Base-by-base conservation (phyloP, 2,888 invertebrate genomes). In the Lathronympha strigana region DNA sequence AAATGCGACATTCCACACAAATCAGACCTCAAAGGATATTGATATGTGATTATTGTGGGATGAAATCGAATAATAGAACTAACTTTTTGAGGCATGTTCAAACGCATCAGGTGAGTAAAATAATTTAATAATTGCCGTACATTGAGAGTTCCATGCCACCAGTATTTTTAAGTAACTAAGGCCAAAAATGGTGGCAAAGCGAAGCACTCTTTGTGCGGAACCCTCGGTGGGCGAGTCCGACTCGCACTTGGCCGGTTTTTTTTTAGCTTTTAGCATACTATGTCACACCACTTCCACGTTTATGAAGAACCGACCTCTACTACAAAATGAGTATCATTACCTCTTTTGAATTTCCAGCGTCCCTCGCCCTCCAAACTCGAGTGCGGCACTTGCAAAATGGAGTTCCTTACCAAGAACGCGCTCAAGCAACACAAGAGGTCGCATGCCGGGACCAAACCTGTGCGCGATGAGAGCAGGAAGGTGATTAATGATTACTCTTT, bases 31-130 rank as follows among this genome's bases (percentile, higher is more conserved):
- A 68, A 40, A 73, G 61, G 11, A 4, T 64, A 2, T 68, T 64
- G 53, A 67, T 82, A 6, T 89, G 87, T 68, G 76, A 74, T 43
- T 49, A 71, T 33, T 88, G 89, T 69, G 87, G 83, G 0, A 74
- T 67, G 47, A 6, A 36, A 1, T 78, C 57, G 43, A 67, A 6
- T 23, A 69, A 78, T 63, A 40, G 31, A 0, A n/a, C 68, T 1
- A 72, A 71, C 47, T 80, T 79, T 51, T 61, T 71, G 13, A 78
- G 62, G 11, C 90, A 90, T 74, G 53, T 81, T 45, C 72, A 73
- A 66, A 68, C 1, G 1, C 87, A 87, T 68, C 64, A 69, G 72
- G 84, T 84, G 71, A 72, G 67, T 61, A 61, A 31, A 36, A n/a
- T 19, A 23, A 3, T 31, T 21, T 45, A 15, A 40, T n/a, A n/a